Evolutionary conservation across 1,140 invertebrate genomes (phyloP).

Genomic region (Palaemon carinicauda): DNA sequence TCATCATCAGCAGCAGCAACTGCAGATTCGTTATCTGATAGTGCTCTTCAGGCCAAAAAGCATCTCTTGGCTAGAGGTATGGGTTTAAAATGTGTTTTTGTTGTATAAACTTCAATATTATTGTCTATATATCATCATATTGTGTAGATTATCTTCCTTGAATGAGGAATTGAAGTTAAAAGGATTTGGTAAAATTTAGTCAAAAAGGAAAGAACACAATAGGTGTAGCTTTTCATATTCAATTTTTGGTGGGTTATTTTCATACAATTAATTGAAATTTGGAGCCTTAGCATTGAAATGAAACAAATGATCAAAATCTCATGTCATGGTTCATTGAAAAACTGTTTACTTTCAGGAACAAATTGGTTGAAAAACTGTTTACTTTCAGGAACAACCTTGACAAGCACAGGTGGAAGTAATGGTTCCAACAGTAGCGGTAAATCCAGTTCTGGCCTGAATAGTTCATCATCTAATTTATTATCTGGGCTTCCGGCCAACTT

Average conservation of each 20-base stretch:
- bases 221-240: too few species aligned
- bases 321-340: neutral
- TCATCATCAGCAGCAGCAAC: slow-evolving; percentile 11
- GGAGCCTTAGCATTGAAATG: too few species aligned
- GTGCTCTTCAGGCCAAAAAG: slow-evolving; percentile 53
- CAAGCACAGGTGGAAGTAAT: slow-evolving; percentile 51
- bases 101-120: too few species aligned
- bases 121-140: too few species aligned
- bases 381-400: slow-evolving; percentile 52
- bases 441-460: slow-evolving; percentile 33
- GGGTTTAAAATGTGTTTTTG: neutral
- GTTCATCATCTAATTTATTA: slow-evolving; percentile 15
- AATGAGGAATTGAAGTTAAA: too few species aligned
- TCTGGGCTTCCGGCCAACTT: slow-evolving; percentile 52
- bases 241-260: too few species aligned
- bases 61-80: slow-evolving; percentile 56
- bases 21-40: slow-evolving; percentile 44
- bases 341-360: neutral
- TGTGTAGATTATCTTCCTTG: too few species aligned
- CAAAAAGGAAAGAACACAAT: neutral
- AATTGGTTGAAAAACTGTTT: too few species aligned
- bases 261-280: too few species aligned
- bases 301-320: neutral
- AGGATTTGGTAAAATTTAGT: too few species aligned
- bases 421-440: slow-evolving; percentile 43